A percentile compares a stretch with the other conserved stretches of the same genome.
Conservation (phyloP, 2,797 vertebrate species). For the Cossypha heuglini region DNA sequence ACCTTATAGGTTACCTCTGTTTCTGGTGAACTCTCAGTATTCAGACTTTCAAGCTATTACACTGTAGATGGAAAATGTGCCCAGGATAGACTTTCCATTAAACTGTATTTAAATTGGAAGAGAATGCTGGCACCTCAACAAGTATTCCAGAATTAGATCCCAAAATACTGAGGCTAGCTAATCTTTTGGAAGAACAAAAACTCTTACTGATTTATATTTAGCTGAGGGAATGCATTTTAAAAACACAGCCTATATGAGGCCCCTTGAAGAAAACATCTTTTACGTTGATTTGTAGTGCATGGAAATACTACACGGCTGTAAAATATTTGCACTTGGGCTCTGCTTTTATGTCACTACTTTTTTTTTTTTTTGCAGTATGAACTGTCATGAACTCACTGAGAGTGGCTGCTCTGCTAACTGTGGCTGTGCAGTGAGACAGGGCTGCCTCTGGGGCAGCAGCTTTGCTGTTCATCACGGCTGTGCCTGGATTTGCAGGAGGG, state of each 20-base stretch:
- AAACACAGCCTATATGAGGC: slow-evolving; percentile 62
- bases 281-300: slow-evolving; percentile 63
- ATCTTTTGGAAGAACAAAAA: slow-evolving; percentile 73
- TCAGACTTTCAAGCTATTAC: slow-evolving; percentile 20
- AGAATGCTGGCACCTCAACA: slow-evolving; percentile 67
- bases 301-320: slow-evolving; percentile 26
- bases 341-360: slow-evolving; percentile 27
- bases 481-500: neutral
- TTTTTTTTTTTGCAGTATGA: neutral
- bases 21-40: slow-evolving; percentile 40
- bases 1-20: slow-evolving; percentile 18
- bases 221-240: slow-evolving; percentile 60
- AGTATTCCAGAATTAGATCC: slow-evolving; percentile 71
- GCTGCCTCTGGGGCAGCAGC: neutral
- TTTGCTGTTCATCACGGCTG: neutral
- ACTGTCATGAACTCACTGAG: slow-evolving; percentile 22
- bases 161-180: slow-evolving; percentile 67
- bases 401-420: neutral
- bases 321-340: slow-evolving; percentile 46
- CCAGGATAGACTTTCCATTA: slow-evolving; percentile 68
- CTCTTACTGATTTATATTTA: slow-evolving; percentile 73
- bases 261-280: slow-evolving; percentile 65
- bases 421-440: neutral
- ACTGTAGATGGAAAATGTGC: slow-evolving; percentile 63
- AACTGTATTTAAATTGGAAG: slow-evolving; percentile 72